Percentiles rank a stretch among this genome's conserved stretches.
Evolutionary conservation across 2,113 vertebrate species (phyloP).

Genomic region (Cranoglanis bouderius): DNA sequence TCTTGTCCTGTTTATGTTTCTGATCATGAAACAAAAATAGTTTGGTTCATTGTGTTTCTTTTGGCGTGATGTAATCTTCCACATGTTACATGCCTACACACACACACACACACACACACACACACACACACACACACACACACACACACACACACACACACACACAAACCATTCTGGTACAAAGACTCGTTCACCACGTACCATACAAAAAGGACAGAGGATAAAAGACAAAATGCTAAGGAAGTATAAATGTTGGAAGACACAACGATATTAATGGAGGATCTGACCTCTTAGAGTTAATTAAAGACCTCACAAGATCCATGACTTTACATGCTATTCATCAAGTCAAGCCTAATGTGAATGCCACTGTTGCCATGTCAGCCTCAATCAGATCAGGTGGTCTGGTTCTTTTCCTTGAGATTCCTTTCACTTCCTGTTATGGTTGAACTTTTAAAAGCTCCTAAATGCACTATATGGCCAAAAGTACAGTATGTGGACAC

Average conservation of each 20-base stretch:
- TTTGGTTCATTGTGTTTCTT: not conserved
- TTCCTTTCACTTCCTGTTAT: not conserved
- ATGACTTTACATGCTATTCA: not conserved
- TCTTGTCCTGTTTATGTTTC: not conserved
- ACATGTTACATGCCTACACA: not conserved
- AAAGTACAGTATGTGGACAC: not conserved
- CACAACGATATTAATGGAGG: not conserved
- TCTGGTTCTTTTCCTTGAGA: not conserved
- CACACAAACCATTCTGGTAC: not conserved
- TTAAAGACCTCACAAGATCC: constrained; percentile 4
- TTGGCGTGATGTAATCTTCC: not conserved
- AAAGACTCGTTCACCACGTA: not conserved
- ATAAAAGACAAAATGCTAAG: not conserved
- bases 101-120: too few relatives aligned
- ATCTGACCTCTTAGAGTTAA: not conserved
- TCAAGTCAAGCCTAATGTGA: not conserved
- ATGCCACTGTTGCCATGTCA: not conserved
- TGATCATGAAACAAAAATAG: not conserved
- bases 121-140: too few relatives aligned
- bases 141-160: too few relatives aligned
- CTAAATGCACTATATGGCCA: not conserved
- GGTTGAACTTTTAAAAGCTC: too few relatives aligned
- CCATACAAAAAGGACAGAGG: not conserved
- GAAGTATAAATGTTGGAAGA: not conserved
- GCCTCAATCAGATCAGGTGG: not conserved